Evolutionary conservation across 2,113 vertebrate genomes (phyloP).

Genomic region (Indicator maculatus): DNA sequence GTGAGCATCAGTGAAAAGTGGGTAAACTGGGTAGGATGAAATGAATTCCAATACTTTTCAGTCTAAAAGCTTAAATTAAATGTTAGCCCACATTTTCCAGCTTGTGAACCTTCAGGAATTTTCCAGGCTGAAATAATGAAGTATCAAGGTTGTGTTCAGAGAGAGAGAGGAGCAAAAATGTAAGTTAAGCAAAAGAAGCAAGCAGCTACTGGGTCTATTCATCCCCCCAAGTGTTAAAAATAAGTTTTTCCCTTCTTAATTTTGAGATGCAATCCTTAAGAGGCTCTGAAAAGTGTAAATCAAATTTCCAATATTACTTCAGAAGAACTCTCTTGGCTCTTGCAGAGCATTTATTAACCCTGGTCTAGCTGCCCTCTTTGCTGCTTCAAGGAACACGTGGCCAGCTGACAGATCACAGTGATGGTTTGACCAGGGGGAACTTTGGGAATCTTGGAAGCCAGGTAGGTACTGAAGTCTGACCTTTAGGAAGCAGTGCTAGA

Average conservation of each 20-base stretch:
- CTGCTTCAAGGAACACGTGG: background rate
- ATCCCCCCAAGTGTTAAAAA: slow-evolving; percentile 46
- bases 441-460: background rate
- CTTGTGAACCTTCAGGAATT: slow-evolving; percentile 26
- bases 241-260: slow-evolving; percentile 38
- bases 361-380: background rate
- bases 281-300: background rate
- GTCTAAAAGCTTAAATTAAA: slow-evolving; percentile 4
- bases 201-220: background rate
- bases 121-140: slow-evolving; percentile 42
- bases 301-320: background rate
- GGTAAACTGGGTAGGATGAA: background rate
- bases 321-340: background rate
- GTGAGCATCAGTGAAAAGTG: background rate
- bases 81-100: slow-evolving; percentile 3
- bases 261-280: background rate
- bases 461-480: background rate
- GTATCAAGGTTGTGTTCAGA: slow-evolving; percentile 22
- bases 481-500: background rate
- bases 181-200: slow-evolving; percentile 22
- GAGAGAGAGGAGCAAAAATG: slow-evolving; percentile 23
- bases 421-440: background rate
- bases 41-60: background rate
- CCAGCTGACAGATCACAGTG: rapidly evolving
- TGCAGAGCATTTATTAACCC: background rate